Evolutionary conservation across 1,140 invertebrate species (phyloP), one percentile per base, ranked within the genome.

Genomic region (Atta cephalotes): DNA sequence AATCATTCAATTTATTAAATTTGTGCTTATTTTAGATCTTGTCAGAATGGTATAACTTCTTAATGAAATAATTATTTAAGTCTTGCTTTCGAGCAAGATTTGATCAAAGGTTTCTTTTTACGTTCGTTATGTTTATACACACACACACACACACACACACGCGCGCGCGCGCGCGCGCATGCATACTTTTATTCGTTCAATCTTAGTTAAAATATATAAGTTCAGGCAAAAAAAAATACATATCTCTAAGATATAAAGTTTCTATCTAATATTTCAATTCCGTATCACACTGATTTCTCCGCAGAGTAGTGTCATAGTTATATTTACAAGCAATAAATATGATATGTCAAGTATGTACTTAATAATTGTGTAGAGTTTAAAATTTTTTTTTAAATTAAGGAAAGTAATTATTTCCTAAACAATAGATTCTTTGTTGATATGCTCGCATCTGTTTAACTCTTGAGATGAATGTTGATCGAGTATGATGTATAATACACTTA

Each of bases 401-500:
- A 7, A 74, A 35, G 2, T 56, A 25, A 3, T 60, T 63, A 10
- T 45, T 65, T 12, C 31, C 4, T 7, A 51, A 31, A 62, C 10
- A 62, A 74, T 62, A n/a, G 56, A 76, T 51, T 51, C 14, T 18
- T 76, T 76, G 80, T 39, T 39, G 49, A 71, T 66, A 49, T 68
- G 39, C 18, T 70, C 35, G 35, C 5, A 68, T 80, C 5, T 79
- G 16, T 79, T 10, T 58, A 58, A 76, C 51, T 79, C 10, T 31
- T 63, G 14, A 76, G 10, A 14, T 85, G 10, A 56, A 85, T 25
- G 60, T 63, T 71, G n/a, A 21, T 53, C 28, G 16, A 58, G 76
- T 51, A 51, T 68, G 9, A 45, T n/a, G 18, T 58, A 60, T 65
- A 31, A 71, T 28, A 21, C 45, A 63, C 35, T 81, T 1, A 51